Evolutionary conservation across 2,113 vertebrate genomes (phyloP).

Genomic region (Laticauda colubrina): DNA sequence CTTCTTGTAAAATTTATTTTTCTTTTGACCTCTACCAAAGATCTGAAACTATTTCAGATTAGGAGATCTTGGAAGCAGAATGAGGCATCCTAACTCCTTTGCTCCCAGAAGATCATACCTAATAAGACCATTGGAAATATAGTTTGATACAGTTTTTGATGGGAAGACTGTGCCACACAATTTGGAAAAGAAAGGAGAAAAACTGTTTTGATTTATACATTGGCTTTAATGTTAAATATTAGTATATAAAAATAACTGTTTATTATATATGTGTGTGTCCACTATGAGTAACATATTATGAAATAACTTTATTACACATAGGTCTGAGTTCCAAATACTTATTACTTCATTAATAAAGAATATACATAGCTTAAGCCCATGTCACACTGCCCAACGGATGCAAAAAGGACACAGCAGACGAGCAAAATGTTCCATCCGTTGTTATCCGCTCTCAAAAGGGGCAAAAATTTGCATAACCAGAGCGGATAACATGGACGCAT

Average conservation of each 20-base stretch:
- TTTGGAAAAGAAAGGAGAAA: not conserved
- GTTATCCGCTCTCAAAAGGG: no score
- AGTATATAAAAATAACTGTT: not conserved
- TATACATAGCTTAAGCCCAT: not conserved
- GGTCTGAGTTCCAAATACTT: not conserved
- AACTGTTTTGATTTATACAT: not conserved
- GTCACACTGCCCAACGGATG: no score
- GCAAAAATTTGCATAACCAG: no score
- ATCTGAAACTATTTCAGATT: not conserved
- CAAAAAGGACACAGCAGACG: no score
- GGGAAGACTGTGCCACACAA: not conserved
- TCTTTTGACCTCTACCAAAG: not conserved
- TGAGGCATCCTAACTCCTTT: not conserved
- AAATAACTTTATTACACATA: not conserved
- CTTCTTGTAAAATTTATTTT: not conserved
- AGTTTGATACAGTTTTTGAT: not conserved
- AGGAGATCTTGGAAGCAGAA: not conserved
- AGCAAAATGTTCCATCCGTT: no score
- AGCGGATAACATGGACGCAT: no score
- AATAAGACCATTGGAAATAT: not conserved
- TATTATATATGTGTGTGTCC: not conserved
- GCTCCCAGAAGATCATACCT: not conserved
- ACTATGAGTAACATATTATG: not conserved
- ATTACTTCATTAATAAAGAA: not conserved
- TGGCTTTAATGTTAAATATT: not conserved